phyloP scores from a whole-genome alignment of 1,140 invertebrate species.

The Grapholita molesta region DNA sequence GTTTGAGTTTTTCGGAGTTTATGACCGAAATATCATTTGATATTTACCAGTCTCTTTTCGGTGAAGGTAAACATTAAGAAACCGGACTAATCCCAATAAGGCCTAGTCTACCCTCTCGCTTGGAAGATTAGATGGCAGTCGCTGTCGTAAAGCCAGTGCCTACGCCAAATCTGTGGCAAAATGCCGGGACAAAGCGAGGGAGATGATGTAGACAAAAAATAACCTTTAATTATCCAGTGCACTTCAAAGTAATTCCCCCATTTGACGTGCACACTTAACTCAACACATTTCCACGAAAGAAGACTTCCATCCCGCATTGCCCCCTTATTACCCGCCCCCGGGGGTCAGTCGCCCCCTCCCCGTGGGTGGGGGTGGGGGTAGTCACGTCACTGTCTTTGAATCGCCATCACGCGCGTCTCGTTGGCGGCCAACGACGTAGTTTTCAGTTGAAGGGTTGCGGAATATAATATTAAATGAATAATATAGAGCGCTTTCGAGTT shows the following conservation, averaged over 20 bases:
- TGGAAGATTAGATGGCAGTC: too few species aligned
- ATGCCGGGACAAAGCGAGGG: too few species aligned
- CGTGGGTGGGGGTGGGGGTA: conserved; percentile 30
- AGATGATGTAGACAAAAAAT: too few species aligned
- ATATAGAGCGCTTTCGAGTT: not conserved
- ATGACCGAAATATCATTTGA: too few species aligned
- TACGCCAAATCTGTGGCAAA: too few species aligned
- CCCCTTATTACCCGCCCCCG: conserved; percentile 54
- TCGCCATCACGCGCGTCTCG: conserved; percentile 62
- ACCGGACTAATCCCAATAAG: too few species aligned
- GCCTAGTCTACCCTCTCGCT: too few species aligned
- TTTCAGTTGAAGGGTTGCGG: conserved; percentile 53
- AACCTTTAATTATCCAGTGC: not conserved
- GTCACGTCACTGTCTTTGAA: conserved; percentile 70
- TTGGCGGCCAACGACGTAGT: conserved; percentile 52
- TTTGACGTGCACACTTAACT: conserved; percentile 33
- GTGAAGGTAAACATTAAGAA: too few species aligned
- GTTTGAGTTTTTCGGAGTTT: too few species aligned
- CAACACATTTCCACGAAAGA: conserved; percentile 42
- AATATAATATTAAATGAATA: conserved; percentile 20
- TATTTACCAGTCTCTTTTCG: too few species aligned
- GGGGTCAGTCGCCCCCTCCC: conserved; percentile 42
- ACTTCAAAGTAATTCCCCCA: not conserved
- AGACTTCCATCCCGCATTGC: conserved; percentile 38
- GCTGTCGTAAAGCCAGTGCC: too few species aligned